A percentile compares a stretch with the other conserved stretches of the same genome.
Conservation (phyloP, 2,888 invertebrate genomes). For the Ornithoptera priamus region DNA sequence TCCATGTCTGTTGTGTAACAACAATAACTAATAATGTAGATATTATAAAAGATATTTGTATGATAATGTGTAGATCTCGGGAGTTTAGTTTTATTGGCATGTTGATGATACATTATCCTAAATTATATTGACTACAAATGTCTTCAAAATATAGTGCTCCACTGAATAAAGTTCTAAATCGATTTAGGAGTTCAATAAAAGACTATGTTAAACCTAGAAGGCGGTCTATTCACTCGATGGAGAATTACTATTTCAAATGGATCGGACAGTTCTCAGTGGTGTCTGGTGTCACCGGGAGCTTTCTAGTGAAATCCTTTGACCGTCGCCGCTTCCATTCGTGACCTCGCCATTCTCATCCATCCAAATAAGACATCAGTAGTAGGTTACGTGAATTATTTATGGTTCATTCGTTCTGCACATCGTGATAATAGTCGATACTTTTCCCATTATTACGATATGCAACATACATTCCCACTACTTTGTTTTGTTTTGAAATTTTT, state of each 20-base stretch:
- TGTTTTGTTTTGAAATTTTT: background rate
- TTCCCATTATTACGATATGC: background rate
- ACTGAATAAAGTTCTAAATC: conserved; percentile 19
- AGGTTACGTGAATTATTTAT: background rate
- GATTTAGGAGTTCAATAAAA: conserved; percentile 23
- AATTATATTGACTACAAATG: background rate
- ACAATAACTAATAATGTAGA: too few relatives aligned
- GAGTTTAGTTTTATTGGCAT: background rate
- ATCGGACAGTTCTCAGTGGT: conserved; percentile 41
- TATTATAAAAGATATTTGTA: background rate
- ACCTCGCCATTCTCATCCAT: conserved; percentile 48
- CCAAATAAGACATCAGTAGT: conserved; percentile 22
- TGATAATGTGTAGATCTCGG: background rate
- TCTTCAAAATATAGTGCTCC: conserved; percentile 34
- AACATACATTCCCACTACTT: too few relatives aligned
- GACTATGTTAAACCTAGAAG: conserved; percentile 43
- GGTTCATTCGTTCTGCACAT: background rate
- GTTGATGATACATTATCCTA: background rate
- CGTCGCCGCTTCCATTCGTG: conserved; percentile 47
- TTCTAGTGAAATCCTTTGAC: conserved; percentile 53
- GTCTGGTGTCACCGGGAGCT: conserved; percentile 58
- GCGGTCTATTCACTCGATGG: conserved; percentile 54
- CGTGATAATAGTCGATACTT: background rate
- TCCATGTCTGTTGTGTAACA: too few relatives aligned
- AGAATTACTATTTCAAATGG: conserved; percentile 56